These are phyloP conservation scores for Chaenogobius annularis DNA, from an alignment of 2,113 vertebrate genomes.

Conservation along the genomic window DNA sequence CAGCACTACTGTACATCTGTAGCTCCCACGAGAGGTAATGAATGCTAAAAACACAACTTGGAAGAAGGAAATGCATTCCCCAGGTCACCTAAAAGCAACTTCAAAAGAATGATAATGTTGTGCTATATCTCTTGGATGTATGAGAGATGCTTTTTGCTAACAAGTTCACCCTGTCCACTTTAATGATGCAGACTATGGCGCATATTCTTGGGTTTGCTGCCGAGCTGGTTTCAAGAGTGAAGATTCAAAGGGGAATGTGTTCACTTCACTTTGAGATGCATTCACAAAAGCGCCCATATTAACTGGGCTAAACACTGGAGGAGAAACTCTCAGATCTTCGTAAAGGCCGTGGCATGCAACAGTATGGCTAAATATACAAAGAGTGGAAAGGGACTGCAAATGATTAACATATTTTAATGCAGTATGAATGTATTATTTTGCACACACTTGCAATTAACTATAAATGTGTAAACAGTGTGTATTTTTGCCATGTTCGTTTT, in stretches of 20 bases:
- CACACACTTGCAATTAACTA: background rate
- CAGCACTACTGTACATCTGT: conserved; percentile 4
- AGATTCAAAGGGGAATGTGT: conserved; percentile 2
- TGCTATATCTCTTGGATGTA: conserved; percentile 7
- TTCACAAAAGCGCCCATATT: background rate
- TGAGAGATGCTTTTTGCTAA: conserved; percentile 10
- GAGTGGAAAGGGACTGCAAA: background rate
- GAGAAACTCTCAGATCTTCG: background rate
- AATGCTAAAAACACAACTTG: background rate
- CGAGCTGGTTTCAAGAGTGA: background rate
- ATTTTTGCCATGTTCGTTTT: no score
- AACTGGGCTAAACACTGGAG: background rate
- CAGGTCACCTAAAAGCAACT: conserved; percentile 9
- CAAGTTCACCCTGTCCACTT: background rate
- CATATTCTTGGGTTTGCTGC: background rate
- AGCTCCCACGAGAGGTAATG: background rate
- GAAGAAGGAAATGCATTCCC: background rate
- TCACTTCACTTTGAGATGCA: background rate
- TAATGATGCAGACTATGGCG: conserved; percentile 4
- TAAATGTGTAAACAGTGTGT: no score
- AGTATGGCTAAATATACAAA: background rate
- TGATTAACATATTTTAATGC: background rate
- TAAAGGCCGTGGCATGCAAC: background rate
- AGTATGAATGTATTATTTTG: background rate
- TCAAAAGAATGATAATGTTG: conserved; percentile 8